Evolutionary conservation across 1,140 invertebrate genomes (phyloP).

Genomic region (Wiebesia pumilae): DNA sequence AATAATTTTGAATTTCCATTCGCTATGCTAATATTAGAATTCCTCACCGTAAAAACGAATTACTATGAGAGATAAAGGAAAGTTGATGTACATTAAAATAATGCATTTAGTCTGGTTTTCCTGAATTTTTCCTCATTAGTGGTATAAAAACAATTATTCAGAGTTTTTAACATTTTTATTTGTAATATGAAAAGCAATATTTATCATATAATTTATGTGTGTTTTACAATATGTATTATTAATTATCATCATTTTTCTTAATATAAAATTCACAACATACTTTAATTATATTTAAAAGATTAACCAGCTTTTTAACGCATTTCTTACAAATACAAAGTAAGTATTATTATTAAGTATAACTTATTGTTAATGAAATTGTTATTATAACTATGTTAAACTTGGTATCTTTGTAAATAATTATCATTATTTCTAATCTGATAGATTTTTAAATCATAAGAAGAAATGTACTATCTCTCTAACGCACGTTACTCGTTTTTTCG

Average conservation of each 20-base stretch:
- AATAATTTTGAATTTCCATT: slow-evolving; percentile 26
- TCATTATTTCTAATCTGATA: too few relatives aligned
- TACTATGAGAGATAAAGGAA: not conserved
- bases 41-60: slow-evolving; percentile 25
- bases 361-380: too few relatives aligned
- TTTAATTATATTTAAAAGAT: not conserved
- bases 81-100: not conserved
- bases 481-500: slow-evolving; percentile 11
- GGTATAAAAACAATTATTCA: not conserved
- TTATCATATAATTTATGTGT: not conserved
- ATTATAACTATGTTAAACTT: not conserved
- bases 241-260: not conserved
- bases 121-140: not conserved
- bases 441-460: not conserved
- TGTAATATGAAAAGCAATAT: not conserved
- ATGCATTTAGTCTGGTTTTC: not conserved
- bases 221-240: not conserved
- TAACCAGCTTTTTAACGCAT: not conserved
- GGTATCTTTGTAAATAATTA: not conserved
- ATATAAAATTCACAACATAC: not conserved
- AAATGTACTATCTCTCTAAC: not conserved
- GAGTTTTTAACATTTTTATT: not conserved
- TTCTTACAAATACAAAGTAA: not conserved
- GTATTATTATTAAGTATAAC: not conserved
- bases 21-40: slow-evolving; percentile 16